Percentiles rank a stretch among this genome's conserved stretches.
These are phyloP conservation scores for Hapalemur alaotrensis DNA, from an alignment of 2,797 vertebrate genomes.

Conservation along the genomic window DNA sequence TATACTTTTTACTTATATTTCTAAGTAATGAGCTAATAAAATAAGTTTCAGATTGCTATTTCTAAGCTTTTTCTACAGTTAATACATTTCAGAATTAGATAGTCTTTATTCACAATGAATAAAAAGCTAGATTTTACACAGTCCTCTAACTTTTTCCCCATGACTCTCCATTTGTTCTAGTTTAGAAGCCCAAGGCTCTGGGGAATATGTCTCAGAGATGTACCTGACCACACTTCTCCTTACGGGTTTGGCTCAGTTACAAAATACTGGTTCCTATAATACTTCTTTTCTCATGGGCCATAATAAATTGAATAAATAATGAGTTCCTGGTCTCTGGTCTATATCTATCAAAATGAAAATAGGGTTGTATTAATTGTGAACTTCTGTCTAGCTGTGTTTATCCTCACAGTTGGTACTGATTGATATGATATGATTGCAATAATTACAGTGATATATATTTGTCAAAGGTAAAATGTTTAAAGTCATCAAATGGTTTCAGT, in stretches of 20 bases:
- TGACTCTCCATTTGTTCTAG: not conserved
- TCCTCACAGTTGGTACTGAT: not conserved
- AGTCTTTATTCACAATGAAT: not conserved
- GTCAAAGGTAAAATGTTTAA: not conserved
- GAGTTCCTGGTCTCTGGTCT: not conserved
- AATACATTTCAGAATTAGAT: not conserved
- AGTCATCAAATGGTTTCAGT: not conserved
- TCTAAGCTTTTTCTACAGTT: not conserved
- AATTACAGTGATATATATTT: not conserved
- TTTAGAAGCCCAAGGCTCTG: not conserved
- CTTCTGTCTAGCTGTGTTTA: not conserved
- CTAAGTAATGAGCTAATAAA: not conserved
- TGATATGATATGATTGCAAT: not conserved
- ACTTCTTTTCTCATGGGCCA: not conserved
- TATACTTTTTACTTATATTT: not conserved
- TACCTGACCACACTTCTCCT: not conserved
- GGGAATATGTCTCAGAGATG: not conserved
- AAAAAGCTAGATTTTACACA: not conserved
- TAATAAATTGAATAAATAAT: conserved; percentile 7
- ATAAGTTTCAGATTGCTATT: not conserved
- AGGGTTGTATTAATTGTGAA: not conserved
- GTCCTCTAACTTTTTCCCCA: not conserved
- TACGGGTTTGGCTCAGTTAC: not conserved
- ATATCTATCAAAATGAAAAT: not conserved
- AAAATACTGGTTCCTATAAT: not conserved